Evolutionary conservation across 2,888 invertebrate genomes (phyloP), one percentile per base, ranked within the genome.

Genomic region (Ichneumoninae sp.): DNA sequence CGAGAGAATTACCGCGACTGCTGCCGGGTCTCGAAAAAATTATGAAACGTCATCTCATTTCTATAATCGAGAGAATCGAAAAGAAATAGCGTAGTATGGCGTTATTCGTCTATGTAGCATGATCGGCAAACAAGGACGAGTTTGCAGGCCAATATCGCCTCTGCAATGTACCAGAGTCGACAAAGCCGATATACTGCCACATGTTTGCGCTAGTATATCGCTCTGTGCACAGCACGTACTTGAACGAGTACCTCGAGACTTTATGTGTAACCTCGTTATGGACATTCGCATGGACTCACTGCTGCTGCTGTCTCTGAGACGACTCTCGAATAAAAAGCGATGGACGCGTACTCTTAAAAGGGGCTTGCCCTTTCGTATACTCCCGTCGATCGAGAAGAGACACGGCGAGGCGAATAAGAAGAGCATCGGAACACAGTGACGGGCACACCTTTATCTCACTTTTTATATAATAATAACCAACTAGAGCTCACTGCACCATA

Each of bases 231-330:
- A 36, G 81, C 76, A 81, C 80, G 80, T 63, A 81, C 70, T 65
- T 36, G 65, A 26, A 57, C 33, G 65, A 52, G 81, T 40, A 73
- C 63, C 63, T 65, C 63, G 81, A 77, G 70, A 78, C 78, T 85
- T 30, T 30, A 30, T 30, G 30, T 30, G 30, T 30, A 30, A 85
- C 86, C 87, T 88, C 79, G 81, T 88, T 88, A 87, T 88, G 87
- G 87, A 88, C 87, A 87, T 86, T 87, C 85, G 86, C 60, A 85
- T 85, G 85, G 85, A 76, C 85, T 82, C 77, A 73, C 70, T 52
- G 66, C 50, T 47, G 22, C 30, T 69, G 60, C 65, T 40, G 40
- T 75, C 36, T 44, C 65, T 30, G 40, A 19, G n/a, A 8, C 68
- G 63, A 63, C 60, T 81, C 68, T 70, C 81, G 81, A 78, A 73